These are phyloP conservation scores for Crossaster papposus DNA, from an alignment of 53 echinoderm and acorn worm species.

Conservation along the genomic window DNA sequence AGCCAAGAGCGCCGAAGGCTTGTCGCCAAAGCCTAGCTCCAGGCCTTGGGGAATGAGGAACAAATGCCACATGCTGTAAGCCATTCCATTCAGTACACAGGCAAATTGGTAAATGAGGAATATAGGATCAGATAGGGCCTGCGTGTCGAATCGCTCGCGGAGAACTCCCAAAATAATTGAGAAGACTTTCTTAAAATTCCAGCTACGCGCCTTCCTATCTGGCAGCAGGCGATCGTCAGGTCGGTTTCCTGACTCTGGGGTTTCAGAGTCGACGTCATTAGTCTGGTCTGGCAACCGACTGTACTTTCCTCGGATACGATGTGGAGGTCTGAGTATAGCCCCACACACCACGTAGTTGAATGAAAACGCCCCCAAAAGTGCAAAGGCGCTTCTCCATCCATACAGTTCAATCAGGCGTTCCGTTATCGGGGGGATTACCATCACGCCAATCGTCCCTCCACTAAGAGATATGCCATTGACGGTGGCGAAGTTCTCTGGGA, in stretches of 20 bases:
- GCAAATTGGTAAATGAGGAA: slow-evolving; percentile 17
- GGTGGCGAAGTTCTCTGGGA: background rate
- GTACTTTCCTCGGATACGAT: background rate
- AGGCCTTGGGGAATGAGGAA: slow-evolving; percentile 43
- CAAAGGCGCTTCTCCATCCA: background rate
- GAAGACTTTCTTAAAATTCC: background rate
- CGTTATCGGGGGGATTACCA: background rate
- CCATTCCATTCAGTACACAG: background rate
- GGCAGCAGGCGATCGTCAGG: background rate
- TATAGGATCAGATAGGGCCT: background rate
- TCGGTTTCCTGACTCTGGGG: background rate
- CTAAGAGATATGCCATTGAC: background rate
- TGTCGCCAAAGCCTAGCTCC: slow-evolving; percentile 12
- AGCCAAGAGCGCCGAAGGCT: slow-evolving; percentile 3
- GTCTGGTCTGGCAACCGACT: background rate
- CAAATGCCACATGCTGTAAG: slow-evolving; percentile 35
- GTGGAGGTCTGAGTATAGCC: background rate
- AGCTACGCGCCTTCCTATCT: background rate
- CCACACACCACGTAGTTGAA: slow-evolving; percentile 9
- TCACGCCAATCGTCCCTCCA: background rate
- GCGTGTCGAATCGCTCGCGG: background rate
- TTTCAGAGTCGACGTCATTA: background rate
- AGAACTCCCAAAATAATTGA: background rate
- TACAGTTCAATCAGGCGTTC: background rate
- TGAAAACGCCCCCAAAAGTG: background rate